Evolutionary conservation across 23 tunicate genomes (phyloP), one percentile per base, ranked within the genome.

Genomic region (Pegea sp.): DNA sequence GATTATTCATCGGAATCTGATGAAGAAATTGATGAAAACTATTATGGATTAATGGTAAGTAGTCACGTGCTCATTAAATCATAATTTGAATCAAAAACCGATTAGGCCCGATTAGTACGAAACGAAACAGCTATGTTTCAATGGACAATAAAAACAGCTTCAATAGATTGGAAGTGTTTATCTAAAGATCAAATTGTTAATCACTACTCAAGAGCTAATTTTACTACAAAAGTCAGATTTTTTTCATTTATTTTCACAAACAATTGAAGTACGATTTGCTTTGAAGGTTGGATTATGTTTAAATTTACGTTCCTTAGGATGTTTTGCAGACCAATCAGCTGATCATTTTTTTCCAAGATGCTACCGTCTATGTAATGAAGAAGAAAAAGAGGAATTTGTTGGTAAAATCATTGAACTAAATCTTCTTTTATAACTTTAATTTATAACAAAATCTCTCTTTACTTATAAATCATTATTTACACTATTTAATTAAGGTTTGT

Each of bases 161-260:
- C 81, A 0, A 67, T 84, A 22, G 95, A 84, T 48, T 84, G 95
- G 95, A 49, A 64, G 29, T 73, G 62, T 42, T 51, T 84, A 24
- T 76, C 69, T 64, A 73, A 84, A 52, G 84, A 84, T 52, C 95
- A 84, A 44, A 63, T 84, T 21, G 81, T 84, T 49, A 84, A 84
- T 54, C 95, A 84, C 34, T 84, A 69, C 33, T 61, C 95, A 16
- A 84, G 74, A 68, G 95, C 95, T n/a, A 84, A 84, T 58, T 84
- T 84, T 54, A 84, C 95, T 23, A 84, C 95, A 3, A 84, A 84
- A 72, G 95, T 74, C 20, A 46, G 42, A 18, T 38, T 11, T n/a
- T n/a, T n/a, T n/a, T n/a, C n/a, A n/a, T n/a, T n/a, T n/a, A n/a
- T n/a, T n/a, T n/a, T n/a, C n/a, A n/a, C n/a, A n/a, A n/a, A n/a